Percentiles rank a stretch among this genome's conserved stretches.
phyloP scores from a whole-genome alignment of 1,140 invertebrate species.

The Mesaphorura yosii region DNA sequence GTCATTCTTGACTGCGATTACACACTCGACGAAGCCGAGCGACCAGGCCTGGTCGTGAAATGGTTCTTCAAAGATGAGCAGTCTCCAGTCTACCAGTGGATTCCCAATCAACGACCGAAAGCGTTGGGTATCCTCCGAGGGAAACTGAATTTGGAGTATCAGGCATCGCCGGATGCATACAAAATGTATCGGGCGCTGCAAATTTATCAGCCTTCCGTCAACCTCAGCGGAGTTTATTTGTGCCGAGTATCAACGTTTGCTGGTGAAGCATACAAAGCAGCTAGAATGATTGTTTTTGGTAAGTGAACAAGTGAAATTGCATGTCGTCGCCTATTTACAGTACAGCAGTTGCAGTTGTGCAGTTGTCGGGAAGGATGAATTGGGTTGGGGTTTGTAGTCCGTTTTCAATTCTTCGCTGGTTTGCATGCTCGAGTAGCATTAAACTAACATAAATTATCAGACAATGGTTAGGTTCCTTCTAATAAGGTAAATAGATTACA shows the following conservation, averaged over 20 bases:
- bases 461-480: too few relatives aligned
- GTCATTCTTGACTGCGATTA: slow-evolving; percentile 67
- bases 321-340: too few relatives aligned
- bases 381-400: not conserved
- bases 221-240: slow-evolving; percentile 42
- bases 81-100: slow-evolving; percentile 65
- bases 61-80: slow-evolving; percentile 61
- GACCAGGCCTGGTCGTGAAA: slow-evolving; percentile 57
- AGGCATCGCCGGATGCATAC: slow-evolving; percentile 50
- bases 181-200: slow-evolving; percentile 63
- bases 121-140: slow-evolving; percentile 50
- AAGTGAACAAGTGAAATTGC: too few relatives aligned
- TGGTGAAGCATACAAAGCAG: slow-evolving; percentile 48
- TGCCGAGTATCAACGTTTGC: slow-evolving; percentile 24
- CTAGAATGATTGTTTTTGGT: slow-evolving; percentile 64
- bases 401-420: too few relatives aligned
- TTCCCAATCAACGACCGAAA: slow-evolving; percentile 49
- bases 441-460: too few relatives aligned
- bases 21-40: slow-evolving; percentile 44
- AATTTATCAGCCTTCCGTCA: slow-evolving; percentile 55
- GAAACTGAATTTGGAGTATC: slow-evolving; percentile 54
- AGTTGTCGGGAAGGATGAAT: too few relatives aligned
- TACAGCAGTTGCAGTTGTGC: too few relatives aligned
- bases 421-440: too few relatives aligned
- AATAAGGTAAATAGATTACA: too few relatives aligned